Base-by-base conservation (phyloP, 2,888 invertebrate genomes). In the Perdita meconis region DNA sequence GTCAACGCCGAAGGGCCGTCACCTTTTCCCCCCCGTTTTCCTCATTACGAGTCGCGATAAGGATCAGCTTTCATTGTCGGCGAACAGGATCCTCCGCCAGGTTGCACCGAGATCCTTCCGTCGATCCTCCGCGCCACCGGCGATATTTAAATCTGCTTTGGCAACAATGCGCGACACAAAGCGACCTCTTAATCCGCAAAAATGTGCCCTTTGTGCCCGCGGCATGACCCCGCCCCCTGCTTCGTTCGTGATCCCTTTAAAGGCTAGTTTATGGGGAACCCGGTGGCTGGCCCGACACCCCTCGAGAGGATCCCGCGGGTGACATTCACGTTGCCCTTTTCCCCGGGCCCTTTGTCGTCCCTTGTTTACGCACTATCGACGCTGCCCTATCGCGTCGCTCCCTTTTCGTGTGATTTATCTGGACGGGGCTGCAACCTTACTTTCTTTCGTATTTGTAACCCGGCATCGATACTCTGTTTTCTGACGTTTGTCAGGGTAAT, bases 211-310 rank as follows among this genome's bases (percentile, higher is more conserved):
- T 87, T 86, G 82, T 87, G 36, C 51, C 22, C 22, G 24, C 26
- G 38, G 36, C 19, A n/a, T n/a, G n/a, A 34, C 26, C 1, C n/a
- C 26, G 40, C 60, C 40, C 64, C 57, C 81, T 73, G 78, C 65
- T 56, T 64, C 60, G 47, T 30, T 77, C 34, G 67, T 82, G 86
- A 88, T 88, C 90, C 86, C 77, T 87, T 83, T 88, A 86, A 88
- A 90, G 88, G 89, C 88, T 85, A 88, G 86, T 88, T 89, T 89
- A 87, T 71, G 71, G 60, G 66, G 55, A 68, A n/a, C n/a, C n/a
- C n/a, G n/a, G 47, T 57, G 67, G 66, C 51, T 51, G 55, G 56
- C 40, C 69, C 26, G 75, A 65, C 70, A 73, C 75, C 79, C 83
- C 76, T 73, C 65, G 66, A 79, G 66, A 76, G 61, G 56, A 76